Percentiles rank a stretch among this genome's conserved stretches.
phyloP scores from a whole-genome alignment of 1,140 invertebrate species.

The Aphis craccivora region DNA sequence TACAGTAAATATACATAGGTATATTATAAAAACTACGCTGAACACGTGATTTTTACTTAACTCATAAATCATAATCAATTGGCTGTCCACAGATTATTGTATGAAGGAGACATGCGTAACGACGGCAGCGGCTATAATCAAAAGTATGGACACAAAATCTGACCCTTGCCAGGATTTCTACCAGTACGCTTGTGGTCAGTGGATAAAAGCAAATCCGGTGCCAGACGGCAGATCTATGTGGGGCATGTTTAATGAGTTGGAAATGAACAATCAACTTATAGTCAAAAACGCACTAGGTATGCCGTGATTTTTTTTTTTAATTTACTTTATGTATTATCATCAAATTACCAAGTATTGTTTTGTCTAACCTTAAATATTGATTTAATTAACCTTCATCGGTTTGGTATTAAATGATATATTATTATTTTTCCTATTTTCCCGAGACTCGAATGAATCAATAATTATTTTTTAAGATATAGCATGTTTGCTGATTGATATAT shows the following conservation, averaged over 20 bases:
- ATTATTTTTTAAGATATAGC: no score
- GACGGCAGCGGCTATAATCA: constrained; percentile 83
- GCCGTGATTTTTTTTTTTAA: constrained; percentile 58
- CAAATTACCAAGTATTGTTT: no score
- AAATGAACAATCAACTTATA: constrained; percentile 91
- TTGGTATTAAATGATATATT: no score
- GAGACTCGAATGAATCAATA: no score
- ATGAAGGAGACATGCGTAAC: constrained; percentile 84
- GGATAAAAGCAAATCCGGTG: constrained; percentile 90
- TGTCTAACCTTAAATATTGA: no score
- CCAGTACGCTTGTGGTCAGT: constrained; percentile 88
- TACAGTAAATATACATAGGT: not conserved
- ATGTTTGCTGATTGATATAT: no score
- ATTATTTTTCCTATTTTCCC: not conserved
- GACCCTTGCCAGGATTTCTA: constrained; percentile 97
- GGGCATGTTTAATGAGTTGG: constrained; percentile 94
- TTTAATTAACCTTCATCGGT: no score
- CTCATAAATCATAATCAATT: not conserved
- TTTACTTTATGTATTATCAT: not conserved
- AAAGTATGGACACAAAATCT: constrained; percentile 78
- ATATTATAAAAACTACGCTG: not conserved
- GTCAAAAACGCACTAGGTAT: constrained; percentile 87
- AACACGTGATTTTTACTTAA: not conserved
- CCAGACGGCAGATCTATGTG: constrained; percentile 91
- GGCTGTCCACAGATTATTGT: constrained; percentile 66